Base-by-base conservation (phyloP, 2,888 invertebrate species). In the Schrankia costaestrigalis region DNA sequence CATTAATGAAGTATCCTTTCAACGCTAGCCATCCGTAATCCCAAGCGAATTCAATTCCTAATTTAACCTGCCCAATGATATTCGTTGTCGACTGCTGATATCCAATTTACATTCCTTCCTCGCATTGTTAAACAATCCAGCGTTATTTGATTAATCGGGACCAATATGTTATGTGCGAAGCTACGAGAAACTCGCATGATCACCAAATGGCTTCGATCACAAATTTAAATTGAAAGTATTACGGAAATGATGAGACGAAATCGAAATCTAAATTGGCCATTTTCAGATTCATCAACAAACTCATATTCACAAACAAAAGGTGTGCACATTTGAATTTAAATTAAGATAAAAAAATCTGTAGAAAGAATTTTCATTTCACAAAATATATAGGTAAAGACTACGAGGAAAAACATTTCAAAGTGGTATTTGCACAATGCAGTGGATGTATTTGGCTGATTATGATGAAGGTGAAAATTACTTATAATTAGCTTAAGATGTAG, bases 221-320 rank as follows among this genome's bases (percentile, higher is more conserved):
- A n/a, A 71, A 71, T 75, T 70, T 71, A 71, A 69, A 75, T 73
- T 61, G 61, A 54, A 62, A 42, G 51, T 58, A 66, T 75, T 67
- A 69, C 61, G 57, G 66, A 64, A 69, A 68, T 56, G 63, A 60
- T 69, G 63, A 69, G 53, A 47, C 48, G 53, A 48, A 68, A 68
- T 70, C 62, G 65, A 71, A 71, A 67, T 63, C 54, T 58, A 63
- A 71, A 75, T 74, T 69, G 69, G 55, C 65, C 60, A 61, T 70
- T 69, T 62, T 44, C 54, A 48, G 32, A 49, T 58, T 41, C 41
- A 54, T 41, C 24, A 50, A 27, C 18, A 31, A 15, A 22, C 28
- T 29, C 34, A 31, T 28, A 40, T 33, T 21, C 13, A 24, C 5
- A 14, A 18, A 23, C 12, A 21, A 28, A 21, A 19, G 10, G 26